Conservation (phyloP, 2,113 vertebrate species). For the Sceloporus undulatus region DNA sequence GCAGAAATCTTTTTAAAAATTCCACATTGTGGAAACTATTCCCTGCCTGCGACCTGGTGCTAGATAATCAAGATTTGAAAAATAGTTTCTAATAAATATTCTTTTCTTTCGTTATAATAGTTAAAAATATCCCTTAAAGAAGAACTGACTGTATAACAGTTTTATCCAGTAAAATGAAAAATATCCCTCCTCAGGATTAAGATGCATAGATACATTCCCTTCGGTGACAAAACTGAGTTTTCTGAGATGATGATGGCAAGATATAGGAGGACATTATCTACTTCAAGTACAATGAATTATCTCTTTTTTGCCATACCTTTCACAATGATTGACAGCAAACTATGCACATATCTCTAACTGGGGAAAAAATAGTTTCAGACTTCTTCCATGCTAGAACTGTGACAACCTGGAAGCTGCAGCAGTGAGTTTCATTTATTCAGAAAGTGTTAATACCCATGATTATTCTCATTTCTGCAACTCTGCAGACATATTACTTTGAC, state of each 20-base stretch:
- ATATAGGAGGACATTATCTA: not conserved
- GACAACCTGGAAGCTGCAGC: constrained; percentile 1
- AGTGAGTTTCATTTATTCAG: constrained; percentile 9
- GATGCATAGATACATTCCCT: not conserved
- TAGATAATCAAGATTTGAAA: not conserved
- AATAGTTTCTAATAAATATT: not conserved
- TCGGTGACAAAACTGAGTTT: not conserved
- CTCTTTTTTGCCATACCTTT: not conserved
- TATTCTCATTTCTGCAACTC: not conserved
- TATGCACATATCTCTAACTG: not conserved
- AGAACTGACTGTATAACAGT: not conserved
- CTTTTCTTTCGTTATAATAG: not conserved
- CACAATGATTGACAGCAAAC: constrained; percentile 27
- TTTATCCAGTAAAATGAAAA: not conserved
- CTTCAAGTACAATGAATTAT: not conserved
- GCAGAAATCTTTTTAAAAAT: not conserved
- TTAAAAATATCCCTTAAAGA: not conserved
- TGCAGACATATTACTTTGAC: constrained; percentile 2
- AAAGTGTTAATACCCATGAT: not conserved
- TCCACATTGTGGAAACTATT: not conserved
- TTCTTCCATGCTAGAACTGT: not conserved
- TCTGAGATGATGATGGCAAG: not conserved
- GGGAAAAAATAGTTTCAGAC: not conserved
- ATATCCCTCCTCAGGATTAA: not conserved
- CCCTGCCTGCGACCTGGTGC: not conserved